phyloP scores from a whole-genome alignment of 2,888 invertebrate genomes.

The Acleris literana region DNA sequence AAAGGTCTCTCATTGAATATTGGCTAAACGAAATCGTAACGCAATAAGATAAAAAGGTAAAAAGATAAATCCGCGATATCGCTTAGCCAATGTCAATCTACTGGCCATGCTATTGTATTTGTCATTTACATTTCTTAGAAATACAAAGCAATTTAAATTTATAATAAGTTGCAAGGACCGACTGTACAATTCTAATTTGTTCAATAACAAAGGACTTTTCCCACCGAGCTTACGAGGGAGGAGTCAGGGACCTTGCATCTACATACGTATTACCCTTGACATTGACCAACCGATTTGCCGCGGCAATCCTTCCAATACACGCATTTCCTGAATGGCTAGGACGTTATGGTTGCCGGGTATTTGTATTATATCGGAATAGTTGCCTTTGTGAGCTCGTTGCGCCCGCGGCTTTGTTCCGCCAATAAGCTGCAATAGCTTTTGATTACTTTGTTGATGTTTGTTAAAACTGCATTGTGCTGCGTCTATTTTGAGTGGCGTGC shows the following conservation, averaged over 20 bases:
- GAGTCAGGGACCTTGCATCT: constrained; percentile 33
- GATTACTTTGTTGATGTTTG: constrained; percentile 66
- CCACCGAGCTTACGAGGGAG: constrained; percentile 22
- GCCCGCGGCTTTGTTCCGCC: constrained; percentile 58
- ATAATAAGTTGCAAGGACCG: no score
- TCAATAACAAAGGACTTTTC: constrained; percentile 7
- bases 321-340: constrained; percentile 43
- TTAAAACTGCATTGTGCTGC: constrained; percentile 54
- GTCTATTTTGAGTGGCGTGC: constrained; percentile 34
- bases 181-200: neutral
- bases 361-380: constrained; percentile 20
- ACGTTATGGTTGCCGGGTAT: constrained; percentile 22
- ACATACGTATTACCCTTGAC: constrained; percentile 44
- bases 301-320: constrained; percentile 43
- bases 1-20: no score
- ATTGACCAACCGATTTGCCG: constrained; percentile 45
- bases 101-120: no score
- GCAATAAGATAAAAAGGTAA: no score
- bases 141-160: no score
- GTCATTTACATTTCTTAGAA: no score
- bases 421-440: constrained; percentile 64
- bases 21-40: no score
- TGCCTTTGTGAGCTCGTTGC: constrained; percentile 53
- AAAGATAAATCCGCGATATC: no score
- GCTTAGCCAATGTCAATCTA: no score